Base-by-base conservation (phyloP, 2,113 vertebrate species). In the Pimephales promelas region DNA sequence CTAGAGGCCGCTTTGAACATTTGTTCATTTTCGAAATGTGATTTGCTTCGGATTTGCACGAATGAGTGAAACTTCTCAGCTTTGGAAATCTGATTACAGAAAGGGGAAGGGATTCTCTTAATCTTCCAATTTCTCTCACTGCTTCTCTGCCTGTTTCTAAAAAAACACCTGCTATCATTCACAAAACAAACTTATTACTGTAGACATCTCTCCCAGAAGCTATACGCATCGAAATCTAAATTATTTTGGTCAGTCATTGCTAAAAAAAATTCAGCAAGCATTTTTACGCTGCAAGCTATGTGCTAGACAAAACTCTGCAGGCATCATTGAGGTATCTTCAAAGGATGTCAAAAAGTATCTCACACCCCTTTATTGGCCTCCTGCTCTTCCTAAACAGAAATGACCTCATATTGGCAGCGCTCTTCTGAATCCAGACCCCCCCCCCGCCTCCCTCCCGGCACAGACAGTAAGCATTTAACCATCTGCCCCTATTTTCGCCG, bases 1-100 rank as follows among this genome's bases (percentile, higher is more conserved):
- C 43, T 11, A 26, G 18, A 59, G 72, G 36, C 73, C 1, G 34
- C 68, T 18, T 26, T 61, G 34, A 16, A 54, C 56, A 61, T 79
- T 70, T 64, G 66, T 81, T 68, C 64, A 52, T 85, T 81, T 66
- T 31, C 22, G 70, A 84, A 84, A 87, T 74, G 75, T 73, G 71
- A 86, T 86, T 89, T 83, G 80, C 81, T 81, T 86, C 84, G 81
- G 86, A 86, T 86, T 88, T 83, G 81, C 83, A 84, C 75, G 59
- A 85, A 76, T 83, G 83, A 86, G 85, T 47, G 56, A 79, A 86
- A 87, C 82, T 87, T 79, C 83, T 82, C 82, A 84, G 49, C 74
- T 54, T 86, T 36, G 54, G 68, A 88, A 87, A 86, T 89, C 74
- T 78, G 84, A 88, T 84, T 89, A 86, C 62, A 82, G 62, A 45